Evolutionary conservation across 1,140 invertebrate genomes (phyloP), one percentile per base, ranked within the genome.

Genomic region (Steinernema khuongi): DNA sequence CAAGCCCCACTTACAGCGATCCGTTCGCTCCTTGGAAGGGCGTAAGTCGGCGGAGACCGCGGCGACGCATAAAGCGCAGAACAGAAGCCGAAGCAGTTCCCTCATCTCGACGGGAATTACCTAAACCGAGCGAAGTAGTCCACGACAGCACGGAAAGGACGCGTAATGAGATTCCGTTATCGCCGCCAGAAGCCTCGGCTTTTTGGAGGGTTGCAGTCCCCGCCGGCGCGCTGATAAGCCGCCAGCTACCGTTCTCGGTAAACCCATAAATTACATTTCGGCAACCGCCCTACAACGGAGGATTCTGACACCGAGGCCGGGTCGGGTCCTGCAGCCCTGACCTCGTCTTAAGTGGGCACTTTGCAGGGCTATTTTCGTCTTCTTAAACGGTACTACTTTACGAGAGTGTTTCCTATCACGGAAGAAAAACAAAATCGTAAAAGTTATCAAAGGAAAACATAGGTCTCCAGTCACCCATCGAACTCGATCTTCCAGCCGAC

Each of bases 111-210:
- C 14, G 50, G 50, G 22, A 60, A 60, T 60, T 60, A 60, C 22
- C 50, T 60, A 22, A 60, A 60, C 4, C 7, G 19, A 60, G 19
- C 36, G n/a, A 41, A n/a, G 22, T 26, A 60, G 14, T 60, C 50
- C 2, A n/a, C 50, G 22, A 7, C 7, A 11, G 11, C 14, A 60
- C 11, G 50, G 22, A 14, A 22, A 17, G 7, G 26, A 60, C 50
- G 50, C 50, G 50, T 60, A 60, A 60, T 60, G 50, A 60, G 50
- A 60, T 17, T 60, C 50, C 26, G 50, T 60, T 60, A 60, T 60
- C 50, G 50, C 50, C 7, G 50, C 4, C 14, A 7, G 14, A 14
- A 4, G 50, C 50, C 50, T 26, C 26, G 14, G 50, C 50, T 60
- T 60, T 60, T 60, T 60, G 50, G 50, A 41, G 36, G n/a, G 36